Evolutionary conservation across 2,797 vertebrate genomes (phyloP), one percentile per base, ranked within the genome.

Genomic region (Cossypha dichroa): DNA sequence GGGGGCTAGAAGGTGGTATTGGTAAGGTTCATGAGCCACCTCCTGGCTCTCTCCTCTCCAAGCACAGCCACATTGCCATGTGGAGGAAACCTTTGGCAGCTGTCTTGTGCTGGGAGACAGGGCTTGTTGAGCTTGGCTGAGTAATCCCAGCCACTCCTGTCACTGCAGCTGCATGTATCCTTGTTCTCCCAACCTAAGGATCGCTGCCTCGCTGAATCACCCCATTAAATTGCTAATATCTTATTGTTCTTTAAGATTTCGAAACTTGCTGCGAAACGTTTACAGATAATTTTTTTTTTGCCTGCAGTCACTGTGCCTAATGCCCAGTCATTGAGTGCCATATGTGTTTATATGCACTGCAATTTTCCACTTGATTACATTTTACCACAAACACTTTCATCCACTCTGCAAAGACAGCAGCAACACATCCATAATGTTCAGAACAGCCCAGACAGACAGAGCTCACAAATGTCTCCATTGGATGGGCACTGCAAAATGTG

Each of bases 351-450:
- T 97, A 97, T 97, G 97, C 97, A 96, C 96, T 97, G 97, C 97
- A 98, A 98, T 98, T 98, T 98, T 98, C 97, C 97, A 98, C 97
- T 98, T 98, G 97, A 97, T 98, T 98, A 97, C 97, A 97, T 98
- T 97, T 97, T 98, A 97, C 97, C 97, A 97, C 97, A 97, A 96
- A 95, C 97, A 97, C 96, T 97, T 97, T 96, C 96, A 97, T 97
- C 96, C 95, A 97, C 95, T 97, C 96, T 25, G n/a, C 94, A 96
- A 97, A 97, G 96, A 97, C 97, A 94, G 96, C 96, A 28, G 96
- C 96, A 96, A 95, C 89, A 92, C 96, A 97, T 97, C 96, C 94
- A 96, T 97, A 97, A 97, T 26, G 4, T 91, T 97, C 95, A 94
- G 95, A 96, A 95, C 96, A 94, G 93, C 91, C 88, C 95, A 96